A percentile compares a stretch with the other conserved stretches of the same genome.
These are phyloP conservation scores for Sphaerophoria taeniata DNA, from an alignment of 2,888 invertebrate genomes.

Conservation along the genomic window DNA sequence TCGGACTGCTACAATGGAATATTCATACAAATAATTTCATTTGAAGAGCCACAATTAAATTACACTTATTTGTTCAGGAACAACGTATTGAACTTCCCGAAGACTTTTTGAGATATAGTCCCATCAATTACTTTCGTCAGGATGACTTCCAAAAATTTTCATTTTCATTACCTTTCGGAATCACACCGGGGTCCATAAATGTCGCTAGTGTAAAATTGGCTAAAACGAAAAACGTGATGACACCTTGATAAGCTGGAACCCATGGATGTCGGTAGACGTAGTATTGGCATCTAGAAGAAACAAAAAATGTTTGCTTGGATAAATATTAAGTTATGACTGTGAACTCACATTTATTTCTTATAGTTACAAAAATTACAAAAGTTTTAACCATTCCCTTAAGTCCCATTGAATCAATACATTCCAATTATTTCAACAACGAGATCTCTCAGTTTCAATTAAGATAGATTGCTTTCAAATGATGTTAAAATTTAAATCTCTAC, in stretches of 20 bases:
- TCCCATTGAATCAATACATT: background rate
- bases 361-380: too few species aligned
- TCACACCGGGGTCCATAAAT: constrained; percentile 99
- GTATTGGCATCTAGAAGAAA: constrained; percentile 90
- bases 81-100: background rate
- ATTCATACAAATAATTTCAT: too few species aligned
- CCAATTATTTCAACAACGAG: background rate
- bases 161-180: constrained; percentile 93
- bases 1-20: too few species aligned
- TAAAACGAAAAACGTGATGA: constrained; percentile 98
- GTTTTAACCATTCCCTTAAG: background rate
- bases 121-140: constrained; percentile 9
- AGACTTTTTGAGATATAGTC: constrained; percentile 7
- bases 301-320: background rate
- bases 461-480: background rate
- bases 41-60: too few species aligned
- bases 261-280: constrained; percentile 92
- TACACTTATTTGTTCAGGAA: too few species aligned
- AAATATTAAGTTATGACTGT: too few species aligned
- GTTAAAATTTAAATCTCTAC: constrained; percentile 28
- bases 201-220: constrained; percentile 99
- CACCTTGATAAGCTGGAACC: constrained; percentile 96
- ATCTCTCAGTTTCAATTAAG: background rate
- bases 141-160: constrained; percentile 11
- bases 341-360: too few species aligned